Evolutionary conservation across 2,797 vertebrate genomes (phyloP), one percentile per base, ranked within the genome.

Genomic region (Ara ararauna): DNA sequence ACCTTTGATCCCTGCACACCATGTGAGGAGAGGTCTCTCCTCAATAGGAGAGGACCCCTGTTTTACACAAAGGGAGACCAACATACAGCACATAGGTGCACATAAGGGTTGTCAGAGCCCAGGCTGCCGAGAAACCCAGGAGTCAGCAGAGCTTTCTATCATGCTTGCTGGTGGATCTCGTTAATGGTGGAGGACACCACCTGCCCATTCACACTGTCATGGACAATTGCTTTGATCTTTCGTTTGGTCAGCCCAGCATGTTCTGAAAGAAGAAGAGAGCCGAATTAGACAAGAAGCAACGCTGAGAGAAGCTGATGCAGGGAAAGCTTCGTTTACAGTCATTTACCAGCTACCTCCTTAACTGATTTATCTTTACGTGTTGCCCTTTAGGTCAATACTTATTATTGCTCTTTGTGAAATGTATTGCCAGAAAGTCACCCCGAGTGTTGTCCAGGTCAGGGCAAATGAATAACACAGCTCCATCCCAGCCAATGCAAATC

Each of bases 201-300:
- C 94, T 97, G 98, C 90, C 98, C 98, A 0, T 98, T 97, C 87
- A 98, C 29, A 2, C 86, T 98, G 87, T 98, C 98, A 7, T 96
- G 97, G 17, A 97, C 97, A 34, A 98, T 98, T 5, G 98, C 96
- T 87, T 90, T 98, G 85, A 98, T 94, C 77, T 91, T 98, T 19
- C 80, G 82, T 48, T 50, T 93, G 82, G 70, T 44, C 73, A 85
- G 89, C 56, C 15, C 78, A 4, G 68, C 50, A 2, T n/a, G 30
- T 30, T 73, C 94, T 97, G 87, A 64, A 94, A 91, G 67, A 65
- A 79, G 91, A 30, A 15, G 42, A 45, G 34, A 54, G 13, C 77
- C 40, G 71, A 42, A 83, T 96, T 84, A 93, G 26, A 44, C 50
- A 32, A 61, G 85, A 67, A 78, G 72, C 42, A 48, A 4, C 6